These are phyloP conservation scores for Perccottus glenii DNA, from an alignment of 2,113 vertebrate genomes.

Conservation along the genomic window DNA sequence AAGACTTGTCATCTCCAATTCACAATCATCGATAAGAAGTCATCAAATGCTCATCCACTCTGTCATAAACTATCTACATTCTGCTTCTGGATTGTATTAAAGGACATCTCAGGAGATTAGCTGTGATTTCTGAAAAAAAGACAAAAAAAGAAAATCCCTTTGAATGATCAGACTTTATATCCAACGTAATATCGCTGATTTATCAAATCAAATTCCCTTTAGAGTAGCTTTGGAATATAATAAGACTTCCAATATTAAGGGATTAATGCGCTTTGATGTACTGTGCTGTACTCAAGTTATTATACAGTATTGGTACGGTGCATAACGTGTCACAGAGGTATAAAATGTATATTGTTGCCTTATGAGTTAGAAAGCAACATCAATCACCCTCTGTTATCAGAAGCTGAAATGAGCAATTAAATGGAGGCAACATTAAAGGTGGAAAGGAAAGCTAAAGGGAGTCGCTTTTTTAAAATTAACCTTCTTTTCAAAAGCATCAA, in stretches of 20 bases:
- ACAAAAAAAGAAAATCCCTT: slow-evolving; percentile 17
- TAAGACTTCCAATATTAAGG: slow-evolving; percentile 61
- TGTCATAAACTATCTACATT: slow-evolving; percentile 15
- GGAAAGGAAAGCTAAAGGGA: slow-evolving; percentile 35
- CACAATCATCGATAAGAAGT: slow-evolving; percentile 28
- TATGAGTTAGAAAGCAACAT: slow-evolving; percentile 31
- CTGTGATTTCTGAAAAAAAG: slow-evolving; percentile 19
- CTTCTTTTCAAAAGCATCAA: slow-evolving; percentile 33
- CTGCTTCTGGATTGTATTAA: neutral
- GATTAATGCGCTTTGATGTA: slow-evolving; percentile 29
- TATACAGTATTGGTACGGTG: slow-evolving; percentile 16
- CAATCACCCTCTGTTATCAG: slow-evolving; percentile 36
- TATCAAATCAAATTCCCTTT: slow-evolving; percentile 55
- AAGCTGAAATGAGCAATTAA: slow-evolving; percentile 45
- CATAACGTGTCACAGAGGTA: slow-evolving; percentile 12
- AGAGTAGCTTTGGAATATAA: slow-evolving; percentile 49
- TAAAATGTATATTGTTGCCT: slow-evolving; percentile 17
- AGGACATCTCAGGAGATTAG: slow-evolving; percentile 18
- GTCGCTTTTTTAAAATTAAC: slow-evolving; percentile 45
- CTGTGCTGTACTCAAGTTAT: slow-evolving; percentile 20
- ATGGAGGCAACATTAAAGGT: slow-evolving; percentile 35
- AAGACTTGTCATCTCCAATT: slow-evolving; percentile 39
- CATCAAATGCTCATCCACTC: slow-evolving; percentile 9
- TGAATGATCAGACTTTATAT: slow-evolving; percentile 52
- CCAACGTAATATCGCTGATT: slow-evolving; percentile 58